Base-by-base conservation (phyloP, 2,888 invertebrate genomes). In the Pegoplata infirma region DNA sequence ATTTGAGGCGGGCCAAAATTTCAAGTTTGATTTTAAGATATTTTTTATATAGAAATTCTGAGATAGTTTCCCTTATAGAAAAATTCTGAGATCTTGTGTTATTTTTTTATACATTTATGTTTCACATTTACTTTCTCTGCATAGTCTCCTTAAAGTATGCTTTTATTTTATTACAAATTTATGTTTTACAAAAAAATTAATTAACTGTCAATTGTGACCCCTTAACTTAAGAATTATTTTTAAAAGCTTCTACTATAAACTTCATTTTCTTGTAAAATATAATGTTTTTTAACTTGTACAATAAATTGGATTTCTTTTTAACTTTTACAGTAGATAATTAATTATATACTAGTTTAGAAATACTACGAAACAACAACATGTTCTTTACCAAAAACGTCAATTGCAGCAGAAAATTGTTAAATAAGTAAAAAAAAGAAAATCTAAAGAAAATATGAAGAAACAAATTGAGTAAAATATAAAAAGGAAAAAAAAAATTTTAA, bases 301-400 rank as follows among this genome's bases (percentile, higher is more conserved):
- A 67, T 72, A 72, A 75, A 71, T 79, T 79, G 75, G 61, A 71
- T 79, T 69, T 71, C 58, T 67, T 63, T 63, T 75, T 53, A 75
- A 58, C 58, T 56, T 75, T 49, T 71, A 75, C 66, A 56, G 47
- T 51, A 79, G 74, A 56, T 79, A 79, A 79, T 79, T 79, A 79
- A 79, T 79, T 75, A 67, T 63, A 53, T 61, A 17, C 55, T 40
- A n/a, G n/a, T 12, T 12, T n/a, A 5, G 2, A 23, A 32, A 32
- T n/a, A 32, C 3, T 10, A 32, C 8, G 32, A 2, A 2, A 32
- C 8, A 32, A 6, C 10, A 32, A 32, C 10, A 32, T 32, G 10
- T 10, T 32, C n/a, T n/a, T n/a, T 25, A 25, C 25, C 6, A n/a
- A 28, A 64, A 66, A 74, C 66, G 66, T 74, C 66, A 74, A 67